Evolutionary conservation across 2,888 invertebrate genomes (phyloP).

Genomic region (Matsumyia berberina): DNA sequence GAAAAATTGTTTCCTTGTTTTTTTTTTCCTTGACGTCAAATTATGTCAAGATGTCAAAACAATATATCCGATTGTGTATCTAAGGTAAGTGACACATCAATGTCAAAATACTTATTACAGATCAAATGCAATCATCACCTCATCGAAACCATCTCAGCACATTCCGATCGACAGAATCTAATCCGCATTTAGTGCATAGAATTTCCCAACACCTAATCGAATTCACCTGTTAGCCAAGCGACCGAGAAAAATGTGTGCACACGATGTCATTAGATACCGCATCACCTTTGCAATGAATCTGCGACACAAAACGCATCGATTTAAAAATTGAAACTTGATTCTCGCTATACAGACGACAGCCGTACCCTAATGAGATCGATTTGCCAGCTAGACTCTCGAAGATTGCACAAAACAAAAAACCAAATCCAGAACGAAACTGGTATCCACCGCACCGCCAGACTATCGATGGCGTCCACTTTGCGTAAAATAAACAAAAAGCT

Average conservation of each 20-base stretch:
- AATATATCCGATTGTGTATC: no score
- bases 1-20: no score
- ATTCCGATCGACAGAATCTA: conserved; percentile 26
- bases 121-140: not conserved
- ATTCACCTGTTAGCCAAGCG: conserved; percentile 48
- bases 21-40: no score
- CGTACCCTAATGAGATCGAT: conserved; percentile 23
- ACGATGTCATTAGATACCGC: conserved; percentile 48
- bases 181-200: conserved; percentile 13
- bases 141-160: conserved; percentile 4
- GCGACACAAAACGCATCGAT: conserved; percentile 39
- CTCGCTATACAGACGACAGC: conserved; percentile 12
- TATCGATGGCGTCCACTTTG: conserved; percentile 38
- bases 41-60: no score
- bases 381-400: conserved; percentile 24
- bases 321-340: conserved; percentile 59
- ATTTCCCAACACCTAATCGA: conserved; percentile 48
- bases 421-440: conserved; percentile 53
- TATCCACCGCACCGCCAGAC: conserved; percentile 44
- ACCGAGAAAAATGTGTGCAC: conserved; percentile 62
- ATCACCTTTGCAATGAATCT: conserved; percentile 36
- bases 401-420: conserved; percentile 49
- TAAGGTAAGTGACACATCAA: conserved; percentile 23
- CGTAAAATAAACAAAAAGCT: conserved; percentile 38
- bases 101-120: conserved; percentile 22